Percentiles rank a stretch among this genome's conserved stretches.
phyloP scores from a whole-genome alignment of 2,888 invertebrate genomes.

The Villa cingulata region DNA sequence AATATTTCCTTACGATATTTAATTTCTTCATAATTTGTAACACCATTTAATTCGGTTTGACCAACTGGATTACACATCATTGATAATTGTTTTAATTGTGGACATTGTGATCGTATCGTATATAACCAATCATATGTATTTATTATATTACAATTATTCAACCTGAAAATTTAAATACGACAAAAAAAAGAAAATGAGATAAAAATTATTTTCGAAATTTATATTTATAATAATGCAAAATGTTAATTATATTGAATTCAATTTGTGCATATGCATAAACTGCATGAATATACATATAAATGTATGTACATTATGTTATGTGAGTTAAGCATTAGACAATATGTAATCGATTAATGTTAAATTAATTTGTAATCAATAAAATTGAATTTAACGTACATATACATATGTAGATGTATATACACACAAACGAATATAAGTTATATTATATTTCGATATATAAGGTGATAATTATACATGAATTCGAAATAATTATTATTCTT shows the following conservation, averaged over 20 bases:
- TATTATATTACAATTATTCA: constrained; percentile 47
- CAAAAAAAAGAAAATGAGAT: background rate
- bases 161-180: constrained; percentile 38
- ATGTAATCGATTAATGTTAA: too few relatives aligned
- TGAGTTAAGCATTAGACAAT: too few relatives aligned
- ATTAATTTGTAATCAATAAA: too few relatives aligned
- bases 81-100: constrained; percentile 58
- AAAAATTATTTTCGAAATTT: background rate
- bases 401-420: too few relatives aligned
- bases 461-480: too few relatives aligned
- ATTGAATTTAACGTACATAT: too few relatives aligned
- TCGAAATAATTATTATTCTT: too few relatives aligned
- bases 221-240: background rate
- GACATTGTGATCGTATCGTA: constrained; percentile 50
- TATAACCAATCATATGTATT: constrained; percentile 54
- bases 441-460: too few relatives aligned
- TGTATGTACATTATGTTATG: background rate
- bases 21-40: constrained; percentile 35
- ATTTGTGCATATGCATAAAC: background rate
- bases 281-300: too few relatives aligned
- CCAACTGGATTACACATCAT: constrained; percentile 60
- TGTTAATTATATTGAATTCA: too few relatives aligned
- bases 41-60: constrained; percentile 56
- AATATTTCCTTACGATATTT: constrained; percentile 17
- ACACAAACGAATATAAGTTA: too few relatives aligned